Conservation (phyloP, 2,797 vertebrate species). For the Hephaestus fuliginosus region DNA sequence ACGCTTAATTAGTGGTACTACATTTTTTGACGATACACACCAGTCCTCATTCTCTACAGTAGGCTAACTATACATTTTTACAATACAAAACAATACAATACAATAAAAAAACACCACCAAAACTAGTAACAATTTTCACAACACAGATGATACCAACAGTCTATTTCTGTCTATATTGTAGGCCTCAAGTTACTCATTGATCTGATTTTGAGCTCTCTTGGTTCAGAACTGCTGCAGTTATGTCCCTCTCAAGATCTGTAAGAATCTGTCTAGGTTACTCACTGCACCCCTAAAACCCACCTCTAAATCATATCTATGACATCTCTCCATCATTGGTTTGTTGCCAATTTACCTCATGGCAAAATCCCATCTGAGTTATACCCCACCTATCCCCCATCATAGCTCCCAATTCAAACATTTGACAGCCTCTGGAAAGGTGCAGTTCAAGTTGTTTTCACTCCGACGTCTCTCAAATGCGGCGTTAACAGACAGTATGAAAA, state of each 20-base stretch:
- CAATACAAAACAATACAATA: constrained; percentile 31
- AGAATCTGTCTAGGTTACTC: constrained; percentile 78
- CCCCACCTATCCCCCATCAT: constrained; percentile 73
- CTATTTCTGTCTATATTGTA: constrained; percentile 74
- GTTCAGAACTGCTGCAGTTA: constrained; percentile 73
- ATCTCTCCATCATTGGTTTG: constrained; percentile 80
- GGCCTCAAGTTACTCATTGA: constrained; percentile 83
- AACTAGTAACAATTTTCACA: constrained; percentile 48
- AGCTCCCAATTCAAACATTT: constrained; percentile 81
- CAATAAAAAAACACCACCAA: constrained; percentile 24
- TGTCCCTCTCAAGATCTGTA: constrained; percentile 82
- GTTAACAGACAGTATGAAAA: constrained; percentile 76
- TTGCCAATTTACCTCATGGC: constrained; percentile 84
- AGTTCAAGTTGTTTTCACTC: constrained; percentile 80
- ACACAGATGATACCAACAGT: constrained; percentile 52
- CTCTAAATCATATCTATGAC: constrained; percentile 83
- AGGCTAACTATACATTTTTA: constrained; percentile 8
- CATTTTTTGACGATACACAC: constrained; percentile 18
- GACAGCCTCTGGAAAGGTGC: constrained; percentile 80
- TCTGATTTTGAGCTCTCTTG: constrained; percentile 74
- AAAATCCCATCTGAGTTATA: constrained; percentile 79
- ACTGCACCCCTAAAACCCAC: constrained; percentile 78
- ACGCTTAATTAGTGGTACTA: constrained; percentile 20
- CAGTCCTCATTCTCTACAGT: constrained; percentile 3
- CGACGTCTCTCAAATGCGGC: constrained; percentile 76